Percentiles rank a stretch among this genome's conserved stretches.
phyloP scores from a whole-genome alignment of 2,797 vertebrate species.

The Harpagifer antarcticus region DNA sequence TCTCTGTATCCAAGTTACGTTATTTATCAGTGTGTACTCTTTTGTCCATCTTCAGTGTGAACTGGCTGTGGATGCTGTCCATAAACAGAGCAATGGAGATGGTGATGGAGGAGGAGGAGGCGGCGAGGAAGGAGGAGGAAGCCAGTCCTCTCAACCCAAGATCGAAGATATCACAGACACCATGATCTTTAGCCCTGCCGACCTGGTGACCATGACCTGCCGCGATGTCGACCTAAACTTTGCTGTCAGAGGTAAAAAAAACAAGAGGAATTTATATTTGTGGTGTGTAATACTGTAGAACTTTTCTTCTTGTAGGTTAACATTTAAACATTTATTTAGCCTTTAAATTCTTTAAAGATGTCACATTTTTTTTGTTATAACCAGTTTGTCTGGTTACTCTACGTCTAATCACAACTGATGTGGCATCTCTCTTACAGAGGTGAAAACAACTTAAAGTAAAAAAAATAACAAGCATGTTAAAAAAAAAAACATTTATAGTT shows the following conservation, averaged over 20 bases:
- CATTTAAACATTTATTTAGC: too few relatives aligned
- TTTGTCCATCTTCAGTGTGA: slow-evolving; percentile 82
- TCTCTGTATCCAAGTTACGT: not conserved
- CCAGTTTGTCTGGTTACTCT: too few relatives aligned
- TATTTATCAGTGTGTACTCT: not conserved
- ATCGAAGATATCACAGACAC: slow-evolving; percentile 92
- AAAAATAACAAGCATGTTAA: too few relatives aligned
- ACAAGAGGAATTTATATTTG: too few relatives aligned
- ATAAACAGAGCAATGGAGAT: slow-evolving; percentile 81
- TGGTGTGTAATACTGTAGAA: too few relatives aligned
- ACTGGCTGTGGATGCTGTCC: slow-evolving; percentile 91
- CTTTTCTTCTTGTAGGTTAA: too few relatives aligned
- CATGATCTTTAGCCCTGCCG: slow-evolving; percentile 90
- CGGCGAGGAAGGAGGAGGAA: slow-evolving; percentile 29
- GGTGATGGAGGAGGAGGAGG: slow-evolving; percentile 43
- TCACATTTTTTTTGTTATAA: too few relatives aligned
- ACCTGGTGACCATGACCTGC: slow-evolving; percentile 90
- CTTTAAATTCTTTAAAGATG: too few relatives aligned
- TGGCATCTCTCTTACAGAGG: too few relatives aligned
- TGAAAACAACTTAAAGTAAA: too few relatives aligned
- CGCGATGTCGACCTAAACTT: slow-evolving; percentile 90
- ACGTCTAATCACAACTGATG: too few relatives aligned
- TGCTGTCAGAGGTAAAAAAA: slow-evolving; percentile 84
- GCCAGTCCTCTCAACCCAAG: slow-evolving; percentile 70
- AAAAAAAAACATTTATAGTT: too few relatives aligned